These are phyloP conservation scores for Pollimyrus isidori DNA, from an alignment of 2,113 vertebrate species.

Conservation along the genomic window DNA sequence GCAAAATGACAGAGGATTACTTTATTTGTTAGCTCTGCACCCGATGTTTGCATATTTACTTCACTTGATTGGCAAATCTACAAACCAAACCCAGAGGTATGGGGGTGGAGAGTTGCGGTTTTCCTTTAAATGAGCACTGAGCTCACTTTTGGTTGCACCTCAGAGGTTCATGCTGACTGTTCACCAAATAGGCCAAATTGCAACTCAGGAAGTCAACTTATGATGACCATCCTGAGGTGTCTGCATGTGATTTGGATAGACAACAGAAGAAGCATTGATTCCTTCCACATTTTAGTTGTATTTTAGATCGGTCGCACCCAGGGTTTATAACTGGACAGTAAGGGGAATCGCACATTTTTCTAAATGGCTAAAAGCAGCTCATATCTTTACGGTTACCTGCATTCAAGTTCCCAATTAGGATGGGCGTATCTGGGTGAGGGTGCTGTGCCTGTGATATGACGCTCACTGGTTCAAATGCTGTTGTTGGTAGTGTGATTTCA, in stretches of 20 bases:
- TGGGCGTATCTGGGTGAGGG: background rate
- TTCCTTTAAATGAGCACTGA: background rate
- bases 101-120: background rate
- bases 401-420: background rate
- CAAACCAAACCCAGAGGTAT: background rate
- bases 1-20: conserved; percentile 10
- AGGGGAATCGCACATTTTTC: background rate
- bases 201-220: background rate
- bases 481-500: background rate
- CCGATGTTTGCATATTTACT: background rate
- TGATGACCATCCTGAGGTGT: background rate
- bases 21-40: background rate
- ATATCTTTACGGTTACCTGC: background rate
- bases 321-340: background rate
- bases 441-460: background rate
- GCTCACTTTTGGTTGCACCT: background rate
- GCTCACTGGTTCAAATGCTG: background rate
- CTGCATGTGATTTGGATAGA: background rate
- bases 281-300: background rate
- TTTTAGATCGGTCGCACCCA: background rate
- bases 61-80: background rate
- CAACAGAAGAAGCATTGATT: background rate
- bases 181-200: background rate
- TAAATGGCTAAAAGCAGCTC: background rate
- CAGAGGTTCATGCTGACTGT: background rate